Percentiles rank a stretch among this genome's conserved stretches.
phyloP scores from a whole-genome alignment of 2,888 invertebrate genomes.

The Balanococcus diminutus region DNA sequence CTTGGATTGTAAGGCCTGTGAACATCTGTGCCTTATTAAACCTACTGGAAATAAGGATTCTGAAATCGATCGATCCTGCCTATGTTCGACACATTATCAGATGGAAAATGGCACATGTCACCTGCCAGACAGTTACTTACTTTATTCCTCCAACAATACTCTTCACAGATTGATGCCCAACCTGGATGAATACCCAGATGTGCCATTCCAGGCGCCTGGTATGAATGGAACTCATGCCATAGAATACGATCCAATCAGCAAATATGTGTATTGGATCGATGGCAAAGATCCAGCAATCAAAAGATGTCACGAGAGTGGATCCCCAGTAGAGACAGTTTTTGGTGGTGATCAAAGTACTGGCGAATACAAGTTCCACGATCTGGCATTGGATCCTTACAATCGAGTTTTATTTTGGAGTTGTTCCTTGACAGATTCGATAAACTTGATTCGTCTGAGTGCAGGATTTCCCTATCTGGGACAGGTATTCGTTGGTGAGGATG shows the following conservation, averaged over 20 bases:
- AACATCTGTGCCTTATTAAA: slow-evolving; percentile 79
- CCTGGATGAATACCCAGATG: slow-evolving; percentile 75
- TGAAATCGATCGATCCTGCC: slow-evolving; percentile 66
- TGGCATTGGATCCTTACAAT: slow-evolving; percentile 85
- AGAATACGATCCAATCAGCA: slow-evolving; percentile 82
- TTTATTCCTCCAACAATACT: slow-evolving; percentile 83
- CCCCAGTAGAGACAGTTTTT: slow-evolving; percentile 67
- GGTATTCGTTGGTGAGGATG: slow-evolving; percentile 69
- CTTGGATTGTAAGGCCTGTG: slow-evolving; percentile 83
- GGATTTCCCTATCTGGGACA: slow-evolving; percentile 63
- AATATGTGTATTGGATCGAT: slow-evolving; percentile 79
- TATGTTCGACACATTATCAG: slow-evolving; percentile 84
- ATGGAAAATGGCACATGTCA: slow-evolving; percentile 78
- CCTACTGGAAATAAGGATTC: slow-evolving; percentile 62
- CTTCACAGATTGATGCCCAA: slow-evolving; percentile 74
- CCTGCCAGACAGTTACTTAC: slow-evolving; percentile 85
- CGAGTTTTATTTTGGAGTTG: slow-evolving; percentile 90
- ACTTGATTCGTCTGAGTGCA: slow-evolving; percentile 73
- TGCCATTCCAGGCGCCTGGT: slow-evolving; percentile 75
- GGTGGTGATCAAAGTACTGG: slow-evolving; percentile 61
- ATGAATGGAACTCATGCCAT: slow-evolving; percentile 80
- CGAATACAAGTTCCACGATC: slow-evolving; percentile 72
- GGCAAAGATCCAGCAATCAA: slow-evolving; percentile 77
- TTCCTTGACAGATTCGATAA: slow-evolving; percentile 80
- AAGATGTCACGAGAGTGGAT: slow-evolving; percentile 71